Evolutionary conservation across 2,113 vertebrate species (phyloP).

Genomic region (Cricetomys ansorgei): DNA sequence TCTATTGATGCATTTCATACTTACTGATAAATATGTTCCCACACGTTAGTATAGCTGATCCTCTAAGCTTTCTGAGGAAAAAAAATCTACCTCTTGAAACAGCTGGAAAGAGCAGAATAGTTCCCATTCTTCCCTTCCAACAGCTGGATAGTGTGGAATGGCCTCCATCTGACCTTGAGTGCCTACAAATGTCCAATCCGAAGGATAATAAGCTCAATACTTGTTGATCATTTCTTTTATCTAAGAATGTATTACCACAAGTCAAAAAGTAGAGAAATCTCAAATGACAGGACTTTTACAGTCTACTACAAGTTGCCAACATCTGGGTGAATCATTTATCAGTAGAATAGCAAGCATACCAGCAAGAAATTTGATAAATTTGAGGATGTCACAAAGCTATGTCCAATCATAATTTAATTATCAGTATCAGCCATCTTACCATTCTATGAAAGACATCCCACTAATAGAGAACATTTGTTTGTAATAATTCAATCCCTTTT

Average conservation of each 20-base stretch:
- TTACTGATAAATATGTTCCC: conserved; percentile 32
- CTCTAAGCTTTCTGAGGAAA: not conserved
- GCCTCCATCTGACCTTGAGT: not conserved
- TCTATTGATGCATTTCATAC: conserved; percentile 20
- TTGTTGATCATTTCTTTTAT: not conserved
- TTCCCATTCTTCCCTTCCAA: not conserved
- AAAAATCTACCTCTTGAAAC: not conserved
- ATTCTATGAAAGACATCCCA: conserved; percentile 40
- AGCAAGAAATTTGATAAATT: not conserved
- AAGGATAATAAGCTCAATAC: not conserved
- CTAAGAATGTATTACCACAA: not conserved
- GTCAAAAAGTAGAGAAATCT: not conserved
- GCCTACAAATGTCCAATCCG: not conserved
- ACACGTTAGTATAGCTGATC: not conserved
- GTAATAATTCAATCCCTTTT: conserved; percentile 29
- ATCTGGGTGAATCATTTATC: not conserved
- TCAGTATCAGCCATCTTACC: not conserved
- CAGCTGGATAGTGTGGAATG: not conserved
- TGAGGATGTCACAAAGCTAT: not conserved
- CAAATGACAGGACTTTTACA: not conserved
- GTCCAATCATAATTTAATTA: conserved; percentile 47
- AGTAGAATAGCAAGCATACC: conserved; percentile 19
- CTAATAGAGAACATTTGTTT: conserved; percentile 69
- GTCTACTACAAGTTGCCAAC: not conserved
- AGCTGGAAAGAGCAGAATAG: not conserved